Evolutionary conservation across 2,113 vertebrate species (phyloP), one percentile per base, ranked within the genome.

Genomic region (Isichthys henryi): DNA sequence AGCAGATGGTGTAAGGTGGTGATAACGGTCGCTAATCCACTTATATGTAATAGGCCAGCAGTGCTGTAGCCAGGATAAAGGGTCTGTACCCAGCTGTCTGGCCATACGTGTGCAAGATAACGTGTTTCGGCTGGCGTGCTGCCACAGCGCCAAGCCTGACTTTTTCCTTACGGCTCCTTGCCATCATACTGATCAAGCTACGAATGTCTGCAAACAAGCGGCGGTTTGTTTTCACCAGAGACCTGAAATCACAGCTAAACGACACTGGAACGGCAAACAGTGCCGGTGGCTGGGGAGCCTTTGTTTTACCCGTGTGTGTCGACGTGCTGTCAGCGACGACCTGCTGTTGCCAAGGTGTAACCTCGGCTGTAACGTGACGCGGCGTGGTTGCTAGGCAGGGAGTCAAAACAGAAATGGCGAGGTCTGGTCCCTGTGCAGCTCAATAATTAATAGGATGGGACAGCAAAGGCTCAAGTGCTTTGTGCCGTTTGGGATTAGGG

Each of bases 301-400:
- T 70, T 52, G 35, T 90, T 74, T 52, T 89, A n/a, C 83, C 56
- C 91, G 83, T 80, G 85, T 27, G 45, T 10, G 39, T 89, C 89
- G 88, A 4, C 17, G 87, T 4, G 4, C 35, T 48, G 27, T 88
- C 93, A 92, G 94, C 92, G 90, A 74, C 91, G 74, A 77, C 89
- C 45, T 43, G 90, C 87, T 19, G 95, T 95, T 93, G 83, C 93
- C 92, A 91, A 48, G 93, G 94, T 89, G 92, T 95, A 93, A 88
- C 89, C 89, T 91, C 90, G 90, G 92, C 90, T 93, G 93, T 93
- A 92, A 91, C 91, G 35, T 56, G 91, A 88, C 91, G 91, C 92
- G 89, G n/a, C 88, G 10, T 15, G 21, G 95, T 95, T 96, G 93
- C 95, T 95, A 93, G 93, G 95, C 93, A 93, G 93, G 92, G 58